phyloP scores from a whole-genome alignment of 2,797 vertebrate species.

The Natrix natrix region DNA sequence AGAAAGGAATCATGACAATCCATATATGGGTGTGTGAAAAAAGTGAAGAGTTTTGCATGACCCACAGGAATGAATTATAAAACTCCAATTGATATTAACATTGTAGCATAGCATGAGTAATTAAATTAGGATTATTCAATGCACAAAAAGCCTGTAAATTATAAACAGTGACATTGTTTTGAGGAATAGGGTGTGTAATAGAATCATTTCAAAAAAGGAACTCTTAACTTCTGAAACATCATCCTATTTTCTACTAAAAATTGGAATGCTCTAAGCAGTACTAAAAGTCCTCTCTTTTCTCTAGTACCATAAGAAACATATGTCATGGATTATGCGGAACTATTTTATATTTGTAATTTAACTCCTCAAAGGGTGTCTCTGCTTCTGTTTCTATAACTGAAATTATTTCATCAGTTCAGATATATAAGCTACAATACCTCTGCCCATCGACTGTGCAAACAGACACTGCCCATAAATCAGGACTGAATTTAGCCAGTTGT shows the following conservation, averaged over 20 bases:
- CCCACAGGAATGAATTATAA: neutral
- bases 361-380: neutral
- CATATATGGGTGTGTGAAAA: neutral
- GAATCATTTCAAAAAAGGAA: neutral
- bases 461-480: conserved; percentile 93
- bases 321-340: neutral
- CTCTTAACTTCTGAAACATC: neutral
- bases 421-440: conserved; percentile 73
- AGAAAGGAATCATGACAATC: neutral
- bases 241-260: neutral
- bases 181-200: neutral
- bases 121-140: neutral
- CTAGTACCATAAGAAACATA: neutral
- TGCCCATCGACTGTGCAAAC: conserved; percentile 98
- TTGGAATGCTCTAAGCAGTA: neutral
- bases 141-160: neutral
- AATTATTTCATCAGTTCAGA: neutral
- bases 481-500: conserved; percentile 95
- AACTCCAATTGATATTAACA: neutral
- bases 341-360: neutral
- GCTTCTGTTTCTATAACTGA: neutral
- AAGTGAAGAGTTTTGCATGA: neutral
- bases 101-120: neutral
- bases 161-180: neutral
- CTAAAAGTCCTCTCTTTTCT: neutral